A percentile compares a stretch with the other conserved stretches of the same genome.
phyloP scores from a whole-genome alignment of 2,888 invertebrate species.

The Noctua comes region DNA sequence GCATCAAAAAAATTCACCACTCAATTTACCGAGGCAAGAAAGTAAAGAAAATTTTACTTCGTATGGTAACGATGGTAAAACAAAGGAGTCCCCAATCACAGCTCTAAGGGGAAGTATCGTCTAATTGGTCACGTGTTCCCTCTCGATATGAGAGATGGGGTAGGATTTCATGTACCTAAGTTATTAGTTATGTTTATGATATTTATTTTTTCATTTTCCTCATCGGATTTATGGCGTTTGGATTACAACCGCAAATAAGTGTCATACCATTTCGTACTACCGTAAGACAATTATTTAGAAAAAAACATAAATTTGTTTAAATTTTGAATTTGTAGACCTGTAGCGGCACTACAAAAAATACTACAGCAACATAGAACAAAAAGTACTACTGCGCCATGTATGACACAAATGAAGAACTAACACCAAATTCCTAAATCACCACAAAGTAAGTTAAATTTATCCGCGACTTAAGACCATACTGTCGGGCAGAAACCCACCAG shows the following conservation, averaged over 20 bases:
- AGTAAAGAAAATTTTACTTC: slow-evolving; percentile 27
- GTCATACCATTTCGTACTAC: not conserved
- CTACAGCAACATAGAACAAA: no score
- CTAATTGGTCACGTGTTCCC: slow-evolving; percentile 71
- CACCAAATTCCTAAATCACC: no score
- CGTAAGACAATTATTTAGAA: not conserved
- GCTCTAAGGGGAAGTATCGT: slow-evolving; percentile 32
- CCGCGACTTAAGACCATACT: no score
- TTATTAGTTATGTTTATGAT: slow-evolving; percentile 49
- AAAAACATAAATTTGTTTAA: not conserved
- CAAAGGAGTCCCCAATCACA: slow-evolving; percentile 50
- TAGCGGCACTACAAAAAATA: no score
- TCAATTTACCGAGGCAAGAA: slow-evolving; percentile 30
- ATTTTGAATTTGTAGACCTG: not conserved
- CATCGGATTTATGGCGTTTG: not conserved
- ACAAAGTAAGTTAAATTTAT: no score
- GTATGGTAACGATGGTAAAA: slow-evolving; percentile 49
- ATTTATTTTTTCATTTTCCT: slow-evolving; percentile 25
- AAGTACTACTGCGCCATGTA: no score
- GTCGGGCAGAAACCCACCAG: no score
- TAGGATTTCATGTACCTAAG: slow-evolving; percentile 47
- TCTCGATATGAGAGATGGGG: slow-evolving; percentile 58
- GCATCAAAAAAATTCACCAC: slow-evolving; percentile 20
- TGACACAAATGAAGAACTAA: no score
- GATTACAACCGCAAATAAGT: not conserved